Base-by-base conservation (phyloP, 2,797 vertebrate species). In the Molothrus ater region DNA sequence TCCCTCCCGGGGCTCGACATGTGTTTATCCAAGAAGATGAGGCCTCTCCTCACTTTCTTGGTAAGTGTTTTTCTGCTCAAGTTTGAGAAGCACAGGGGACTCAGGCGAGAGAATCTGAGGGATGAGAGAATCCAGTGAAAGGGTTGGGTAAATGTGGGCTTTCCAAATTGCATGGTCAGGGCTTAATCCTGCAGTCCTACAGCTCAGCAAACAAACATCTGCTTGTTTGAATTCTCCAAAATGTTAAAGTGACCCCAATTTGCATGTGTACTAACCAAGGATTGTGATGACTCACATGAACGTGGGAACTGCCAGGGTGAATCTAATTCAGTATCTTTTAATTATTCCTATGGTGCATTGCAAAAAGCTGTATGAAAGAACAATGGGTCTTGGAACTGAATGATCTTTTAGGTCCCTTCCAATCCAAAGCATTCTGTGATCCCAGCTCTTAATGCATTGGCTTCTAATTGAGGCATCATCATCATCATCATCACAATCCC, bases 11-110 rank as follows among this genome's bases (percentile, higher is more conserved):
- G 98, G 99, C 99, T 98, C 99, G 99, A 98, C 99, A 99, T 98
- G 98, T 99, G 98, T 98, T 98, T 98, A 97, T 99, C 98, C 99
- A 99, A 98, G 99, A 99, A 98, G 98, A 99, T 74, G 99, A 99
- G 99, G 98, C 98, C 92, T 99, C 98, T 94, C 99, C 99, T 99
- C 99, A 99, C 97, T 97, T 99, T 98, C 98, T 99, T 98, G 99
- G 99, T 99, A 99, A 99, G 99, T 99, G 96, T 96, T 97, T 96
- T 80, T 94, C 45, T 81, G 90, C 80, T 84, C 80, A 66, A 40
- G 53, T 80, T 76, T 69, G 60, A 70, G 19, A 65, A 74, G 63
- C 60, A 25, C 2, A 7, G 61, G 90, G 86, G 40, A 11, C 34
- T 68, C 82, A 51, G 38, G 73, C 57, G 2, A 2, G 29, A 42